A percentile compares a stretch with the other conserved stretches of the same genome.
These are phyloP conservation scores for Cephonodes hylas DNA, from an alignment of 2,888 invertebrate species.

Conservation along the genomic window DNA sequence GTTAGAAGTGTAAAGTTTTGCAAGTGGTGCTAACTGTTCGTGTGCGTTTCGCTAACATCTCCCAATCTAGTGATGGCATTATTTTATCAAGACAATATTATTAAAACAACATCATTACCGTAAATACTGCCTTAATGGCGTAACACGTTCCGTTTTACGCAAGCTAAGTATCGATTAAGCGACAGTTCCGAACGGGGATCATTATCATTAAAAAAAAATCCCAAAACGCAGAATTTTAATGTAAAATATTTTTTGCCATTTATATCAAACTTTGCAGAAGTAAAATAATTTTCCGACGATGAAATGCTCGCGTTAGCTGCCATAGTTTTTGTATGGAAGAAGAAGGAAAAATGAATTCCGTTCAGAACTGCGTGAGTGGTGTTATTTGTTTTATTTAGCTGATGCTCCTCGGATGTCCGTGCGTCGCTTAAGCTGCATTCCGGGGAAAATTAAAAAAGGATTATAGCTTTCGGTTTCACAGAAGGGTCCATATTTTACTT, in stretches of 20 bases:
- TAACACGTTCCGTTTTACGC: slow-evolving; percentile 46
- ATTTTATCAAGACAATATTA: slow-evolving; percentile 52
- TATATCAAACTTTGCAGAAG: background rate
- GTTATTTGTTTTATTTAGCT: slow-evolving; percentile 41
- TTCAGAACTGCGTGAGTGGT: slow-evolving; percentile 41
- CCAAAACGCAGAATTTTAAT: background rate
- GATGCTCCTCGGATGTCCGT: slow-evolving; percentile 50
- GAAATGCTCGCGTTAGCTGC: background rate
- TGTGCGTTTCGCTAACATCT: slow-evolving; percentile 45
- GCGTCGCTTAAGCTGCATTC: slow-evolving; percentile 77
- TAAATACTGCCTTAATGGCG: slow-evolving; percentile 41
- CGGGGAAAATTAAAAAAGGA: slow-evolving; percentile 49
- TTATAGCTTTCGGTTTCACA: slow-evolving; percentile 31
- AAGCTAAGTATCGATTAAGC: slow-evolving; percentile 46
- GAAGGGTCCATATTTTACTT: too few species aligned
- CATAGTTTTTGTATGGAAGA: background rate
- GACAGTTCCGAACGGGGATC: background rate
- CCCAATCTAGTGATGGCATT: slow-evolving; percentile 53
- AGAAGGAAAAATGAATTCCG: slow-evolving; percentile 29
- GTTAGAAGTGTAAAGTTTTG: background rate
- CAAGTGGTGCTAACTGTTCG: slow-evolving; percentile 28
- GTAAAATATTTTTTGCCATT: background rate
- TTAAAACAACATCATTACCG: slow-evolving; percentile 37
- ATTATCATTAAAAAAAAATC: background rate
- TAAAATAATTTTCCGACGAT: background rate